phyloP scores from a whole-genome alignment of 2,113 vertebrate genomes.

The Ochotona princeps region DNA sequence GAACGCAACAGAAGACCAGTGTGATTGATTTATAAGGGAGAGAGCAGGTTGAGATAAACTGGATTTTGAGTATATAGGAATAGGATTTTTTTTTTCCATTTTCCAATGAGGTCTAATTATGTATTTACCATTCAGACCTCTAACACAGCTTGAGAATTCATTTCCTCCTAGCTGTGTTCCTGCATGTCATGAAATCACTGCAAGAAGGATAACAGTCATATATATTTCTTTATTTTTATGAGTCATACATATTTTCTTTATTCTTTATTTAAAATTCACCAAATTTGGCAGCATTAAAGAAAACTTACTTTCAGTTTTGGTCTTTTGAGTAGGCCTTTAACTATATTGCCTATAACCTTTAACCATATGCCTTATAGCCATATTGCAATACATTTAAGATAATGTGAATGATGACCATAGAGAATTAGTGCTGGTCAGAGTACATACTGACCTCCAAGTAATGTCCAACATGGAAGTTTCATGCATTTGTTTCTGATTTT shows the following conservation, averaged over 20 bases:
- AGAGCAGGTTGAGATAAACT: not conserved
- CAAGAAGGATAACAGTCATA: not conserved
- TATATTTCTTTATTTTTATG: not conserved
- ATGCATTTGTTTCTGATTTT: constrained; percentile 3
- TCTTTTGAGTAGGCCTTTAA: not conserved
- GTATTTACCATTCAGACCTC: not conserved
- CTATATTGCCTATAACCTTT: no score
- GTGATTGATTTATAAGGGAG: not conserved
- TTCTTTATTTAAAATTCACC: constrained; percentile 21
- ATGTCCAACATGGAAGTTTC: not conserved
- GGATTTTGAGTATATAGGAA: not conserved
- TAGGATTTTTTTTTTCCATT: not conserved
- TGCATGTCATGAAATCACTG: not conserved
- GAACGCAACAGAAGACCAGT: not conserved
- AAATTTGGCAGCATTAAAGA: constrained; percentile 12
- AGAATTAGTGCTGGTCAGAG: not conserved
- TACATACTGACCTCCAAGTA: not conserved
- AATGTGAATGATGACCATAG: not conserved
- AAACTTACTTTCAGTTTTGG: constrained; percentile 23
- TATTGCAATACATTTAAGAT: not conserved
- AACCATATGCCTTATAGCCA: no score
- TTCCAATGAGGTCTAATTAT: not conserved
- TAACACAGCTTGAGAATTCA: not conserved
- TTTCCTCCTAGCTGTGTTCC: not conserved
- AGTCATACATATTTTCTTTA: not conserved